Evolutionary conservation across 2,888 invertebrate species (phyloP), one percentile per base, ranked within the genome.

Genomic region (Clepsis dumicolana): DNA sequence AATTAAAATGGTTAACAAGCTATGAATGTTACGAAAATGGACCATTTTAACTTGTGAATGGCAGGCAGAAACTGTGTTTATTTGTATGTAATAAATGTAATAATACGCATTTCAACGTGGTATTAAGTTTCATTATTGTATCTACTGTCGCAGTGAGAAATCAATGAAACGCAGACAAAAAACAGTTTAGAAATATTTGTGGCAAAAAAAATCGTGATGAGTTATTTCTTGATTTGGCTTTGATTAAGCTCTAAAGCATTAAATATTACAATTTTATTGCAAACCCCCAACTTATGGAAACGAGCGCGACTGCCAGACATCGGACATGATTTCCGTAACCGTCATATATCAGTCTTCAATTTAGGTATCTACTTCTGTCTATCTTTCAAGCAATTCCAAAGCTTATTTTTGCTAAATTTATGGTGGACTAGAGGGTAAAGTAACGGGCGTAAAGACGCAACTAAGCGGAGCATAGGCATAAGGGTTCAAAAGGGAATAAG

Each of bases 401-500:
- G 21, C 18, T 25, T 4, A 3, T 5, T 48, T 24, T 27, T 62
- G 62, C 29, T 18, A 29, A 10, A 21, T 61, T 74, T 84, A 89
- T 21, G 87, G 90, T 5, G 87, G 85, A 4, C 90, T 79, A 24
- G 91, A 88, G 18, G 94, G 87, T 52, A 95, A 85, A 7, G 94
- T 87, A 0, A 94, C 94, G 0, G 93, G 91, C 1, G 92, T 89
- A 76, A 95, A 95, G 53, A 96, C 94, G 75, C 95, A 95, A 70
- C 94, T 91, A 1, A 96, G 85, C 0, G 95, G 95, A 10, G 95
- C 81, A 38, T 94, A 94, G 54, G 95, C 95, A 75, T 96, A 96
- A 0, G 95, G 95, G 53, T 94, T 93, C 65, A 95, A 85, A 41
- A 96, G 86, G 0, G 96, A 95, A 83, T 96, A 96, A 67, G 95